Evolutionary conservation across 2,797 vertebrate genomes (phyloP), one percentile per base, ranked within the genome.

Genomic region (Chelonia mydas): DNA sequence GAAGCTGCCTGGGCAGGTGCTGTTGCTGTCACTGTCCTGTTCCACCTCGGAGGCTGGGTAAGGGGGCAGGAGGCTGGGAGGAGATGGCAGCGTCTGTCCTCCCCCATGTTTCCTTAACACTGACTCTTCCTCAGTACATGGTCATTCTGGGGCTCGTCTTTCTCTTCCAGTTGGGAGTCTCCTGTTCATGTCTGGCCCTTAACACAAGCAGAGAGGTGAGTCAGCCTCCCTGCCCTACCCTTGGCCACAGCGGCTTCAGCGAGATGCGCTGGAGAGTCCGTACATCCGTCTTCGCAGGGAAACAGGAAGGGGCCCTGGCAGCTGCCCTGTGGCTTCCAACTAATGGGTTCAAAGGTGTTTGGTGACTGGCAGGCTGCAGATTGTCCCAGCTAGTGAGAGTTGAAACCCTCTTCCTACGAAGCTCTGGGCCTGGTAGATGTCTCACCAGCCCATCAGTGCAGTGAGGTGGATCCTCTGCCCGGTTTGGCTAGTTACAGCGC

Each of bases 121-220:
- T 2, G 16, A 47, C 47, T 12, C 11, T 80, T 49, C 86, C 81
- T 72, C 97, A 99, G 99, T 99, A 99, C 95, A 99, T 99, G 99
- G 99, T 99, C 84, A 99, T 99, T 90, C 98, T 99, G 54, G 99
- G 99, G 88, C 98, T 99, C 17, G 99, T 99, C 81, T 99, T 99
- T 97, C 87, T 99, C 80, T 98, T 99, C 98, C 99, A 99, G 97
- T 99, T 99, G 84, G 99, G 98, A 72, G 98, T 99, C 90, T 99
- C 99, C 72, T 99, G 99, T 91, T 99, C 99, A 31, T 99, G 99
- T 78, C 87, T 99, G 97, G 99, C 99, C 6, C 98, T 99, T 97
- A 99, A 99, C 96, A 96, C 97, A 33, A 98, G 90, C 68, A 99
- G 99, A 94, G 99, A 99, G 98, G 99, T 99, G 96, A 97, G 97